phyloP scores from a whole-genome alignment of 2,113 vertebrate species.

The Seriola rivoliana region DNA sequence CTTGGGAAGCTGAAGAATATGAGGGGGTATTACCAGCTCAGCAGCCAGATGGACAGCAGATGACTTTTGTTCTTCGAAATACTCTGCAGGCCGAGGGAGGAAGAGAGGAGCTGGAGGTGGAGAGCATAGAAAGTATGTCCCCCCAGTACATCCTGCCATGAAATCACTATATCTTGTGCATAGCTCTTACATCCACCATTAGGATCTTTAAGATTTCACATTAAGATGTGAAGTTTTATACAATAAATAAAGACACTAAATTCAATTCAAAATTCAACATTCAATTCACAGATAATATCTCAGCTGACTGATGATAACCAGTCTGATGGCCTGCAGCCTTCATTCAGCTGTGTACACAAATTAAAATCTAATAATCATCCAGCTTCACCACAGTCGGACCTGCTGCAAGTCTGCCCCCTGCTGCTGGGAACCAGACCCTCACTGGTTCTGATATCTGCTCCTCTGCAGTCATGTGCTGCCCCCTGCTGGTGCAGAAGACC shows the following conservation, averaged over 20 bases:
- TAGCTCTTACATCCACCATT: not conserved
- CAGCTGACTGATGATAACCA: not conserved
- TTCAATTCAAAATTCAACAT: not conserved
- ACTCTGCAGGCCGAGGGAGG: constrained; percentile 25
- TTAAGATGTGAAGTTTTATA: not conserved
- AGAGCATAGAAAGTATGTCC: not conserved
- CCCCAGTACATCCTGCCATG: not conserved
- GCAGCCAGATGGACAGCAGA: constrained; percentile 80
- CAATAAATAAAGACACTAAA: not conserved
- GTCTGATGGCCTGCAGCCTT: not conserved
- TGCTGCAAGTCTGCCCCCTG: constrained; percentile 44
- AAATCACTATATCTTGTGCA: not conserved
- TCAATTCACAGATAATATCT: not conserved
- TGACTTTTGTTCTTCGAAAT: constrained; percentile 73
- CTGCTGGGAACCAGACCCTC: constrained; percentile 4
- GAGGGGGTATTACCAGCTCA: constrained; percentile 60
- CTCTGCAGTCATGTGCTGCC: constrained; percentile 16
- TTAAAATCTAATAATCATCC: not conserved
- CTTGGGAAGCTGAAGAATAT: constrained; percentile 72
- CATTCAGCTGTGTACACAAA: not conserved
- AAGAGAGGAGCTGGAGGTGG: constrained; percentile 13
- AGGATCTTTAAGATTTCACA: too few species aligned
- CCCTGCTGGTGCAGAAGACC: not conserved
- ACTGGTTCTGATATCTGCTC: not conserved
- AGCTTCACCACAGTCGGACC: not conserved